These are phyloP conservation scores for Drosophila punjabiensis DNA, from an alignment of 1,140 invertebrate genomes.

Conservation along the genomic window DNA sequence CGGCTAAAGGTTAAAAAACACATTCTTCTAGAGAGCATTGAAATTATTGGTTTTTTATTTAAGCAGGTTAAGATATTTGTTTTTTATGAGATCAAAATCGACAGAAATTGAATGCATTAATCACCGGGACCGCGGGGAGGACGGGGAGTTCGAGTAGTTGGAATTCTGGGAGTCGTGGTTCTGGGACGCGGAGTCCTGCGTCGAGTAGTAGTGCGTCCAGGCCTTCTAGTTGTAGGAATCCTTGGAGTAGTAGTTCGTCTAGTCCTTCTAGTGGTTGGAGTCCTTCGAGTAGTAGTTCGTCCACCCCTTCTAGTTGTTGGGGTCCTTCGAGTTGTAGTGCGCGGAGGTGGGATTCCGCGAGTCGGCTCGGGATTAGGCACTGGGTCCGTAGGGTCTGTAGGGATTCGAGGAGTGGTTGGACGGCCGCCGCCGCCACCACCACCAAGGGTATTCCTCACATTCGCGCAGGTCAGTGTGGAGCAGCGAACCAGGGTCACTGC, in stretches of 20 bases:
- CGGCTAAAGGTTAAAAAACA: not conserved
- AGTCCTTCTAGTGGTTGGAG: not conserved
- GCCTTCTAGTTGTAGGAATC: not conserved
- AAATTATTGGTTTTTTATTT: slow-evolving; percentile 14
- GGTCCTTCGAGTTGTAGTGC: not conserved
- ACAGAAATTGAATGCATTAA: not conserved
- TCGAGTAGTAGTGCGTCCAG: not conserved
- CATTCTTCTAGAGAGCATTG: slow-evolving; percentile 18
- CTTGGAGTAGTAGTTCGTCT: slow-evolving; percentile 8
- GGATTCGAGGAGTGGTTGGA: not conserved
- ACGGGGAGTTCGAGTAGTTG: not conserved
- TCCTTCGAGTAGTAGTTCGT: not conserved
- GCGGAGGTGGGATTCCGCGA: not conserved
- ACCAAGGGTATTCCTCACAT: slow-evolving; percentile 24
- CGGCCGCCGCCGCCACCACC: not conserved
- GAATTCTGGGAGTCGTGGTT: not conserved
- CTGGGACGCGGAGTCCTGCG: not conserved
- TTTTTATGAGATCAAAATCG: not conserved
- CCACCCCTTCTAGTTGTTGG: not conserved
- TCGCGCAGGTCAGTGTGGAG: slow-evolving; percentile 26
- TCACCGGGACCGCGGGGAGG: not conserved
- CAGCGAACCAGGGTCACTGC: slow-evolving; percentile 34
- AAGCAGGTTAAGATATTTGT: not conserved
- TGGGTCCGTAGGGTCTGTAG: not conserved
- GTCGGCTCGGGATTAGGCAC: not conserved